Percentiles rank a stretch among this genome's conserved stretches.
Conservation (phyloP, 2,888 invertebrate genomes). For the Amphimallon solstitiale region DNA sequence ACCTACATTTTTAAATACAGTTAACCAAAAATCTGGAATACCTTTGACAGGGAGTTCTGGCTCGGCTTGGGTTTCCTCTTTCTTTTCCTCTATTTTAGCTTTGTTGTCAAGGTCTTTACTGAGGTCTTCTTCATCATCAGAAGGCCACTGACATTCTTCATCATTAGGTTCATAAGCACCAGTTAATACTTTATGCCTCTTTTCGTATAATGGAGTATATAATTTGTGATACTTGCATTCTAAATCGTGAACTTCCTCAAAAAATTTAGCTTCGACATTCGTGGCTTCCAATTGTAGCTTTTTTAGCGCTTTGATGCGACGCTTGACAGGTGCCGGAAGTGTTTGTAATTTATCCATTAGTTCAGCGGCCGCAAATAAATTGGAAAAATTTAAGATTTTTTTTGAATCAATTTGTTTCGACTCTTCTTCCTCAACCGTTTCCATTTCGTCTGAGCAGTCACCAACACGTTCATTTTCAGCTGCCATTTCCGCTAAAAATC, state of each 20-base stretch:
- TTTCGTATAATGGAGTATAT: constrained; percentile 82
- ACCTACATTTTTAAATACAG: constrained; percentile 91
- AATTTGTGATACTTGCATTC: constrained; percentile 90
- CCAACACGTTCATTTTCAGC: constrained; percentile 73
- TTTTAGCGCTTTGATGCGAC: constrained; percentile 85
- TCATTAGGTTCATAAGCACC: constrained; percentile 89
- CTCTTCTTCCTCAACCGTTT: constrained; percentile 68
- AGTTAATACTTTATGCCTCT: constrained; percentile 72
- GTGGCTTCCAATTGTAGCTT: constrained; percentile 86
- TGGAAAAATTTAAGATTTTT: constrained; percentile 63
- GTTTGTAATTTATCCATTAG: constrained; percentile 50
- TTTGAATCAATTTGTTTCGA: constrained; percentile 45
- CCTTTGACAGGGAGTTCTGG: constrained; percentile 69
- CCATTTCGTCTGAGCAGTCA: constrained; percentile 73
- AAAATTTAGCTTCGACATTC: constrained; percentile 81
- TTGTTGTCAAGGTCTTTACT: constrained; percentile 75
- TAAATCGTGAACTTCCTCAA: constrained; percentile 90
- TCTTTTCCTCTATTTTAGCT: constrained; percentile 70
- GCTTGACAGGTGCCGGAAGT: constrained; percentile 79
- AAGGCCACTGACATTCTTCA: constrained; percentile 89
- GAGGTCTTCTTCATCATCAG: constrained; percentile 69
- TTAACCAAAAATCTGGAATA: constrained; percentile 95
- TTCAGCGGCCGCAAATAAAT: constrained; percentile 67
- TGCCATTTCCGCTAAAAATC: constrained; percentile 79
- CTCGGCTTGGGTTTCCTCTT: constrained; percentile 53